Evolutionary conservation across 2,888 invertebrate genomes (phyloP), one percentile per base, ranked within the genome.

Genomic region (Tanypteryx hageni): DNA sequence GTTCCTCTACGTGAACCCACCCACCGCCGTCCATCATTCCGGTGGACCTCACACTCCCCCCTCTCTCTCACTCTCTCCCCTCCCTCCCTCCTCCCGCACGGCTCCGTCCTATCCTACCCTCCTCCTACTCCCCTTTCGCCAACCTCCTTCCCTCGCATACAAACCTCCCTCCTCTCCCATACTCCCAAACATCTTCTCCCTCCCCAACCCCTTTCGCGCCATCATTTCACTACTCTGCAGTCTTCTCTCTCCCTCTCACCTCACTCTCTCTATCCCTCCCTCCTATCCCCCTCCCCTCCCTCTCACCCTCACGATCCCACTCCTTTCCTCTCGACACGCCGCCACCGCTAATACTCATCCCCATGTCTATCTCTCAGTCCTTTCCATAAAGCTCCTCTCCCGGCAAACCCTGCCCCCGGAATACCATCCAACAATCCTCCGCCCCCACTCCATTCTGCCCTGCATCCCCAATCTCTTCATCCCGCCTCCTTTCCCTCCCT

Each of bases 301-400:
- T 56, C 18, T n/a, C n/a, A 11, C 85, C 58, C n/a, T 18, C 61
- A 59, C 86, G 59, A 61, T 61, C 61, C 61, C 31, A 18, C 14
- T 22, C 44, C 89, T 64, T 27, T 68, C 89, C 68, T 68, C 89
- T 89, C 89, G 89, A 61, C 89, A 89, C 89, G 89, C 89, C 64
- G 61, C 86, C 86, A 86, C 86, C 86, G 89, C 89, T 89, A 89
- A 89, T 89, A 89, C 89, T 89, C 89, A 89, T 89, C 89, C 89
- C 89, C 89, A 89, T 89, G 89, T 89, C 89, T 64, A 89, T 89
- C 89, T 89, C 89, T 27, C 68, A 61, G 89, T 89, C 89, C 89
- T 89, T 89, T 89, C 89, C 89, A 89, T 89, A 89, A 89, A 89
- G 89, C 89, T 89, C 68, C 27, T 59, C 85, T 59, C 86, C 64